These are phyloP conservation scores for Anagyrus pseudococci DNA, from an alignment of 2,888 invertebrate species.

Conservation along the genomic window DNA sequence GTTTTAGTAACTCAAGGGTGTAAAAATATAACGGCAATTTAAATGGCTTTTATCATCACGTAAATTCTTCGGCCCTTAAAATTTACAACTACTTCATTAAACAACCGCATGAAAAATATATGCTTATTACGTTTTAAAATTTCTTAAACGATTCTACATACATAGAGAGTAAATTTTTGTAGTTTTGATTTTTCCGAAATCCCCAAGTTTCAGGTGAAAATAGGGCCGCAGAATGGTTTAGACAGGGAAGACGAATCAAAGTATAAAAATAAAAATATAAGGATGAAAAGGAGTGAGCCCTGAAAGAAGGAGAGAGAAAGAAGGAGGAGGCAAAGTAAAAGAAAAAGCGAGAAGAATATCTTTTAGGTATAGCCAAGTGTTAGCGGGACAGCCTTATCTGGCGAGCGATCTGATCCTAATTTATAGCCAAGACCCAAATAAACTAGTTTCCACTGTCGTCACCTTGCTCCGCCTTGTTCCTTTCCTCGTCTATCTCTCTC, in stretches of 20 bases:
- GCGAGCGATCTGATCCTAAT: conserved; percentile 62
- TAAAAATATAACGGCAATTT: conserved; percentile 33
- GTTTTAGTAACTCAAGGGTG: conserved; percentile 31
- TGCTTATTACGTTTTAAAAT: too few relatives aligned
- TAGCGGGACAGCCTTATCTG: conserved; percentile 61
- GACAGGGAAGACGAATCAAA: too few relatives aligned
- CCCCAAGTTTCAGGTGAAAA: too few relatives aligned
- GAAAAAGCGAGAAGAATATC: conserved; percentile 43
- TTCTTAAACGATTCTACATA: too few relatives aligned
- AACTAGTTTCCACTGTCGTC: conserved; percentile 63
- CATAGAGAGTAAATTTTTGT: too few relatives aligned
- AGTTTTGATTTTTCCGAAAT: too few relatives aligned
- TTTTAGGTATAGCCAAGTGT: conserved; percentile 59
- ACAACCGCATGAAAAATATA: too few relatives aligned
- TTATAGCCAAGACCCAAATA: conserved; percentile 62
- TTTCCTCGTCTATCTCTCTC: conserved; percentile 35
- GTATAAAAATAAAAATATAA: too few relatives aligned
- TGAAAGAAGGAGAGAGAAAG: background rate
- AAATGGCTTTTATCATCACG: conserved; percentile 35
- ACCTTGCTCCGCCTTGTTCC: conserved; percentile 49
- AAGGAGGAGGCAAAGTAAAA: background rate
- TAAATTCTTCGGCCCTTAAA: conserved; percentile 36
- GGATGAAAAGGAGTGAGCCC: background rate
- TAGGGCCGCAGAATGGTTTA: conserved; percentile 8
- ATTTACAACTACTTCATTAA: conserved; percentile 14